phyloP scores from a whole-genome alignment of 2,113 vertebrate species.

The Anas platyrhynchos region DNA sequence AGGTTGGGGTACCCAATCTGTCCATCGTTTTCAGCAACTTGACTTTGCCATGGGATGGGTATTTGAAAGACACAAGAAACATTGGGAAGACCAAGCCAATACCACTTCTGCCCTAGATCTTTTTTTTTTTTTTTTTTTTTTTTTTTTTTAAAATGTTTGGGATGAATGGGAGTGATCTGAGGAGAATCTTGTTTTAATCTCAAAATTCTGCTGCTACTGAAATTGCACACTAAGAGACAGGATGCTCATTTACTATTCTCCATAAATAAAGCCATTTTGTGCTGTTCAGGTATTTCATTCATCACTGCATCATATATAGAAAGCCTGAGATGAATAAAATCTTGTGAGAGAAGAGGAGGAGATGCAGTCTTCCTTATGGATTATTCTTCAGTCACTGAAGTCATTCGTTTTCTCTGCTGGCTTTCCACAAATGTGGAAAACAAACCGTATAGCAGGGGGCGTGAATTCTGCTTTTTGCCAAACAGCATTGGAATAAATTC shows the following conservation, averaged over 20 bases:
- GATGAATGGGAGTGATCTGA: background rate
- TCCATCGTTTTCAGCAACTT: background rate
- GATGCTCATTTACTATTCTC: background rate
- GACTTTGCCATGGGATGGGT: background rate
- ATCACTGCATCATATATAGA: slow-evolving; percentile 17
- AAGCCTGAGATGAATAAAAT: slow-evolving; percentile 62
- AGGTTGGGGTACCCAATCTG: background rate
- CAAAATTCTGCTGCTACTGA: background rate
- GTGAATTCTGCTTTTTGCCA: slow-evolving; percentile 23
- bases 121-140: background rate
- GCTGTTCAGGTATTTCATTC: slow-evolving; percentile 45
- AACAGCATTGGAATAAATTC: slow-evolving; percentile 15
- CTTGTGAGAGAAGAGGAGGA: slow-evolving; percentile 41
- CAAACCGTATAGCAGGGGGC: background rate
- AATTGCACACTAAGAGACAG: background rate
- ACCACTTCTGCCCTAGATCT: background rate
- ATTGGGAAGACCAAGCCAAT: background rate
- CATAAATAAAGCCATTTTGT: slow-evolving; percentile 61
- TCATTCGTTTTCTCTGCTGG: slow-evolving; percentile 5
- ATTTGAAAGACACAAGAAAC: background rate
- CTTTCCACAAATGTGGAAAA: slow-evolving; percentile 34
- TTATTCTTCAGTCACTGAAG: slow-evolving; percentile 35
- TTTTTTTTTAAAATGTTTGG: background rate
- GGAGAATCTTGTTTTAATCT: slow-evolving; percentile 30
- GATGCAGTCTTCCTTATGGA: slow-evolving; percentile 33